These are phyloP conservation scores for Anguilla obscura DNA, from an alignment of 2,797 vertebrate genomes.

Conservation along the genomic window DNA sequence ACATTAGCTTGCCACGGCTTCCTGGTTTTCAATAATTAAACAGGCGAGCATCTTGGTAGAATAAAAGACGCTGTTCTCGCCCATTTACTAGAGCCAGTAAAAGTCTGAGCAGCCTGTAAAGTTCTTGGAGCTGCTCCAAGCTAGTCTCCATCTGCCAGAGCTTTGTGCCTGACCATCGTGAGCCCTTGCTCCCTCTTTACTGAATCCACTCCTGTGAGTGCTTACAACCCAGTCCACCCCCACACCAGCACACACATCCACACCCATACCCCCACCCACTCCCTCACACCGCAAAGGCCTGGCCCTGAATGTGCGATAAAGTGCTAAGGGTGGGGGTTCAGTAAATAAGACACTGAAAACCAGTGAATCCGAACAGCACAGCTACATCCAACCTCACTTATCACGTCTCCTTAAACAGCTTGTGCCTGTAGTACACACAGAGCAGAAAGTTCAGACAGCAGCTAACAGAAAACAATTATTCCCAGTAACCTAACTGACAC, in stretches of 20 bases:
- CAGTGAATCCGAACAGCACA: no score
- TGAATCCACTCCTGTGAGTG: background rate
- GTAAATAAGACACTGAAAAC: no score
- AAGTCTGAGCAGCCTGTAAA: slow-evolving; percentile 52
- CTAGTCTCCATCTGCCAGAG: background rate
- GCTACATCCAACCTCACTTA: slow-evolving; percentile 6
- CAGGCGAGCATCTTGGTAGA: slow-evolving; percentile 52
- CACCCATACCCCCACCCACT: background rate
- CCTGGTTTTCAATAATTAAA: slow-evolving; percentile 54
- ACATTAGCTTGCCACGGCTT: slow-evolving; percentile 29
- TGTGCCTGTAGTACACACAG: background rate
- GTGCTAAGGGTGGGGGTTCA: background rate
- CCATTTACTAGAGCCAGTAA: slow-evolving; percentile 45
- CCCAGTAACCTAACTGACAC: background rate
- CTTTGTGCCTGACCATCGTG: slow-evolving; percentile 11
- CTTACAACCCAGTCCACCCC: slow-evolving; percentile 8
- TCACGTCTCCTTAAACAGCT: background rate
- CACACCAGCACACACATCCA: background rate
- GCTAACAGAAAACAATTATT: background rate
- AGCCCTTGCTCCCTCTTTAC: background rate
- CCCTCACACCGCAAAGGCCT: background rate
- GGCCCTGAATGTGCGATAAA: background rate
- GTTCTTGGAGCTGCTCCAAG: slow-evolving; percentile 19
- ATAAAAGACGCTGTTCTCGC: slow-evolving; percentile 51
- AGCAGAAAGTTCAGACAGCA: background rate